phyloP scores from a whole-genome alignment of 2,113 vertebrate species.

The Phrynosoma blainvillii region DNA sequence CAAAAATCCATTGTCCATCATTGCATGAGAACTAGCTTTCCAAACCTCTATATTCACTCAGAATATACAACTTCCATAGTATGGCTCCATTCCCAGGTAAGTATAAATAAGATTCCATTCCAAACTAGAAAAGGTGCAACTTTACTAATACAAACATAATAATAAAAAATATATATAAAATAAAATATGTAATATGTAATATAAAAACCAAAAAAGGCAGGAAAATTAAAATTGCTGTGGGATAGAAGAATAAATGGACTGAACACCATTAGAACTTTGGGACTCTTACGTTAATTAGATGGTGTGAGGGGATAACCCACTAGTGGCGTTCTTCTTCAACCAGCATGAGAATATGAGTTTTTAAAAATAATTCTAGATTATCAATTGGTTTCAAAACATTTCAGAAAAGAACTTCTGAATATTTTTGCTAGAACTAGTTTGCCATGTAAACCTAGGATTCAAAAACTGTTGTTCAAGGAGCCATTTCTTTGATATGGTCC shows the following conservation, averaged over 20 bases:
- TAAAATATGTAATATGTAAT: no score
- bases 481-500: not conserved
- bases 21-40: not conserved
- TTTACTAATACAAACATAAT: no score
- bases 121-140: not conserved
- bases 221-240: no score
- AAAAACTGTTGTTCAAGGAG: not conserved
- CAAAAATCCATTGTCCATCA: conserved; percentile 5
- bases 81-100: not conserved
- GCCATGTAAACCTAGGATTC: not conserved
- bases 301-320: no score
- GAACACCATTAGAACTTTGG: no score
- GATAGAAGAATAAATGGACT: no score
- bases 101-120: not conserved
- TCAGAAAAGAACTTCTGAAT: no score
- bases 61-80: not conserved
- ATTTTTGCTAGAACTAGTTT: no score
- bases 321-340: no score
- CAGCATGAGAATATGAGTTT: not conserved
- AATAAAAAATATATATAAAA: no score
- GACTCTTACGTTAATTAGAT: no score
- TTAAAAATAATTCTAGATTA: not conserved
- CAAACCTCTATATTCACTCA: not conserved
- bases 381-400: not conserved
- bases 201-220: no score